These are phyloP conservation scores for Tauraco erythrolophus DNA, from an alignment of 2,113 vertebrate genomes.

Conservation along the genomic window DNA sequence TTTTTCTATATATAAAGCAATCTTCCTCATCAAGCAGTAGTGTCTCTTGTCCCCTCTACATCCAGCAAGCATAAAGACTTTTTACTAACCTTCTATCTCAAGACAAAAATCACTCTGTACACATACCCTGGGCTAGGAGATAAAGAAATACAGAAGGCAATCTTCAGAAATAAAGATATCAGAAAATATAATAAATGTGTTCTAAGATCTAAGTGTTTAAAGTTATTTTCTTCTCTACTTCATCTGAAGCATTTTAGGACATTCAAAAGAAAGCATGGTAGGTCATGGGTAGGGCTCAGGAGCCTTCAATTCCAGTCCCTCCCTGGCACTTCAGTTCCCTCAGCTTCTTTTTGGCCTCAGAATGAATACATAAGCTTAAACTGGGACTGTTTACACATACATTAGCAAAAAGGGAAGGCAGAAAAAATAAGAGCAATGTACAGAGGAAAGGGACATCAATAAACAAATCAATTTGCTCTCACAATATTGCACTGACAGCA, in stretches of 20 bases:
- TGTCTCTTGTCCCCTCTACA: background rate
- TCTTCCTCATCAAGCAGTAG: background rate
- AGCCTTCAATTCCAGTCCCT: background rate
- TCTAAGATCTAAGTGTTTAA: background rate
- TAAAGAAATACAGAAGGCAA: background rate
- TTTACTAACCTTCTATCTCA: background rate
- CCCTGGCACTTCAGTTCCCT: background rate
- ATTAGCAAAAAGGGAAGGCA: background rate
- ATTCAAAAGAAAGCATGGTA: background rate
- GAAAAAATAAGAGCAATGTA: background rate
- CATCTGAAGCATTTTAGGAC: background rate
- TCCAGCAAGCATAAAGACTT: background rate
- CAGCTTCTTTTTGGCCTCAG: background rate
- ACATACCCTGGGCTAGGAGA: background rate
- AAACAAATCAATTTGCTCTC: background rate
- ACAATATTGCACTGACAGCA: background rate
- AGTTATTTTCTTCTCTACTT: background rate
- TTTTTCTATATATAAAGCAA: background rate
- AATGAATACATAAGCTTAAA: background rate
- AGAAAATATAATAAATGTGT: background rate
- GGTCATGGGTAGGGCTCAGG: background rate
- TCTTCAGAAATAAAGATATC: background rate
- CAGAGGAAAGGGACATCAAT: background rate
- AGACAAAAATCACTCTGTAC: background rate
- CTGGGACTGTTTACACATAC: background rate